phyloP scores from a whole-genome alignment of 53 echinoderm and acorn worm genomes.

The Mesocentrotus franciscanus region DNA sequence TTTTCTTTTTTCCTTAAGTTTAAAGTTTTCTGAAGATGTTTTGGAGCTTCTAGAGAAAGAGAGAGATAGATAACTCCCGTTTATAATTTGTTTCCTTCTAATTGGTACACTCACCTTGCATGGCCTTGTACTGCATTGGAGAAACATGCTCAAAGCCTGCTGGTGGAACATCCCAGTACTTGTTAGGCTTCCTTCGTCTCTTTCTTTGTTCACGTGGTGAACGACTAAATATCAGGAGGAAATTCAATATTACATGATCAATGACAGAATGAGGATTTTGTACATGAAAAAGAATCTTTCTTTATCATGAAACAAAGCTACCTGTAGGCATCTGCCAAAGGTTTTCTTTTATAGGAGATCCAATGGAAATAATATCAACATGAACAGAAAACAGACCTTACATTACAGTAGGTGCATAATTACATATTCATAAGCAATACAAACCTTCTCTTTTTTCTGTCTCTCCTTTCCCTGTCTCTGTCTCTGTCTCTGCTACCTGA shows the following conservation, averaged over 20 bases:
- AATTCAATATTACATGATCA: not conserved
- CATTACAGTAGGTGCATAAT: not conserved
- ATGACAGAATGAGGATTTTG: too few species aligned
- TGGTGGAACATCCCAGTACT: constrained; percentile 98
- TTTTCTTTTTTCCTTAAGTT: too few species aligned
- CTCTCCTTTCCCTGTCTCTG: constrained; percentile 67
- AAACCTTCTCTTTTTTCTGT: constrained; percentile 18
- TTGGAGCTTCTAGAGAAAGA: too few species aligned
- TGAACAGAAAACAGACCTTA: not conserved
- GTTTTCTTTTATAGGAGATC: not conserved
- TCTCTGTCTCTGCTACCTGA: constrained; percentile 63
- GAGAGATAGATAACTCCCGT: too few species aligned
- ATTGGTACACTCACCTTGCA: constrained; percentile 75
- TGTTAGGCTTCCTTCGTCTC: constrained; percentile 83
- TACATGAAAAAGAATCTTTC: not conserved
- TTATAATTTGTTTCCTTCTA: too few species aligned
- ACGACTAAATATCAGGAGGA: constrained; percentile 66
- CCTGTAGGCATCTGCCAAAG: not conserved
- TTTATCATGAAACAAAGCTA: not conserved
- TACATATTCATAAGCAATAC: not conserved
- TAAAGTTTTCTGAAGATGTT: too few species aligned
- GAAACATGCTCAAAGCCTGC: constrained; percentile 94
- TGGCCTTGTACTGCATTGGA: constrained; percentile 90
- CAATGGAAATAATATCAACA: not conserved
- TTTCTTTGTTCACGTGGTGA: constrained; percentile 73